A percentile compares a stretch with the other conserved stretches of the same genome.
phyloP scores from a whole-genome alignment of 1,140 invertebrate genomes.

The Drosophila biarmipes region DNA sequence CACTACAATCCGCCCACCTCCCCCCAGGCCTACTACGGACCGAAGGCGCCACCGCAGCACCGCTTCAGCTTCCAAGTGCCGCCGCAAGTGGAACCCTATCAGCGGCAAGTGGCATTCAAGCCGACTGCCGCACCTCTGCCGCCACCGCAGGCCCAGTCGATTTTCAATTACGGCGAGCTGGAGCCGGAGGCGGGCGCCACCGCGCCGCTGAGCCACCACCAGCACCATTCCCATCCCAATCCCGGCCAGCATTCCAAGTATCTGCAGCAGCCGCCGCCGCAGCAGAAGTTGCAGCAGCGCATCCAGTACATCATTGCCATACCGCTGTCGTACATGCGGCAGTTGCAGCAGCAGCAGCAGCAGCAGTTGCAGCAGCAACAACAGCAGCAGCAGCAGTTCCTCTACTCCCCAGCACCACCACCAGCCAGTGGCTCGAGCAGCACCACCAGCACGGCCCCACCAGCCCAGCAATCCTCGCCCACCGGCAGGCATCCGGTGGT shows the following conservation, averaged over 20 bases:
- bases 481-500: conserved; percentile 37
- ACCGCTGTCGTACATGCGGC: conserved; percentile 73
- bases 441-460: conserved; percentile 25
- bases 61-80: conserved; percentile 63
- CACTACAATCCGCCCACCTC: background rate
- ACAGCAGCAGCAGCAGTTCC: conserved; percentile 19
- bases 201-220: conserved; percentile 17
- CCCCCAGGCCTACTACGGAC: conserved; percentile 11
- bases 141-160: conserved; percentile 4
- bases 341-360: conserved; percentile 69
- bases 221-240: conserved; percentile 27
- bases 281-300: conserved; percentile 57
- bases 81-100: conserved; percentile 69
- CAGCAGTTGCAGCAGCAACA: conserved; percentile 36
- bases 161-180: conserved; percentile 52
- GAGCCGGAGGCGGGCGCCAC: conserved; percentile 37
- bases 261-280: conserved; percentile 27
- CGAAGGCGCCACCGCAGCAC: conserved; percentile 47
- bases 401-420: background rate
- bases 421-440: conserved; percentile 2
- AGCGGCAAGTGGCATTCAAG: conserved; percentile 45
- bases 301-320: conserved; percentile 81
- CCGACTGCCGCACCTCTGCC: conserved; percentile 3
- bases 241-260: conserved; percentile 27
- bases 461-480: conserved; percentile 6